Base-by-base conservation (phyloP, 2,888 invertebrate species). In the Melinaea marsaeus region DNA sequence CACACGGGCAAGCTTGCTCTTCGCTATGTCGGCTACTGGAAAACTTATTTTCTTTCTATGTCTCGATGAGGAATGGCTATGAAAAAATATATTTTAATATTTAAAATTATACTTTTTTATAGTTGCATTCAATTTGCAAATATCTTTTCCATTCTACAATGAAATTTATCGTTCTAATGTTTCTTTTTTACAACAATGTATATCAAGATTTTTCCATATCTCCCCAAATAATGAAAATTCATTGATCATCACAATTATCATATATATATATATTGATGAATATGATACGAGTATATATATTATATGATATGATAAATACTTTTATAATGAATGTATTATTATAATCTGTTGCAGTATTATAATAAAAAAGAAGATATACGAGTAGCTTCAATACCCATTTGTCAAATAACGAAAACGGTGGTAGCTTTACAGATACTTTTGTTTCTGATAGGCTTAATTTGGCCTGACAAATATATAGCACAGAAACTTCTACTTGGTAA, bases 1-100 rank as follows among this genome's bases (percentile, higher is more conserved):
- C 88, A 86, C 87, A 86, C 82, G 85, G 80, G 81, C 81, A 79
- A 79, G 78, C 78, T 77, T 65, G 60, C 54, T 61, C 47, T 75
- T 51, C 32, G 83, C 82, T 79, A 78, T 78, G 78, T 77, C 76
- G 72, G 67, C 66, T 70, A 72, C 73, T 77, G 77, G 79, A 81
- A 81, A 81, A 76, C 76, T 79, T 76, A 80, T 78, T 77, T 80
- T 79, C 75, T 73, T 2, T 51, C 22, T 51, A 34, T n/a, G 45
- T 70, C 73, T 73, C 73, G 75, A 73, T 73, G 73, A 76, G 77
- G 72, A 74, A 74, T 78, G n/a, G 46, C 22, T 22, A 22, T 46
- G 46, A 11, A 46, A 46, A 11, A 46, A n/a, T 46, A 46, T 13
- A n/a, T 46, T 46, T 46, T 46, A 46, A 46, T 22, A 22, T 22